Conservation (phyloP, 1,140 invertebrate species). For the Papilio polyxenes region DNA sequence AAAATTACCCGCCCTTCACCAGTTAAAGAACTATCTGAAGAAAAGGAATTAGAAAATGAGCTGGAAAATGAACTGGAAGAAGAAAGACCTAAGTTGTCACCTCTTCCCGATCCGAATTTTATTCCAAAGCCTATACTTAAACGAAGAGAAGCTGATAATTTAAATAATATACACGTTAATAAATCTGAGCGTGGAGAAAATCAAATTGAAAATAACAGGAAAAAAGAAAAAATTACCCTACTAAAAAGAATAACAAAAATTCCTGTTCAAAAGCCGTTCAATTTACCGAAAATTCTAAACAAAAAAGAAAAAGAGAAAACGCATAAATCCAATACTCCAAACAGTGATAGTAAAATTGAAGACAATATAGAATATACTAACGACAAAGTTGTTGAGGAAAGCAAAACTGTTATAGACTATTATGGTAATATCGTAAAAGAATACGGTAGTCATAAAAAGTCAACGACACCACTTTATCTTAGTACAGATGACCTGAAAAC, state of each 20-base stretch:
- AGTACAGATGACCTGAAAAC: slow-evolving; percentile 84
- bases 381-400: slow-evolving; percentile 81
- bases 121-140: slow-evolving; percentile 89
- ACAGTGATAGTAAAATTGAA: slow-evolving; percentile 48
- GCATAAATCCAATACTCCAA: slow-evolving; percentile 45
- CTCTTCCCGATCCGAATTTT: slow-evolving; percentile 83
- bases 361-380: slow-evolving; percentile 61
- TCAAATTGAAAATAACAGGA: slow-evolving; percentile 57
- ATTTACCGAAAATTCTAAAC: slow-evolving; percentile 68
- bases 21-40: slow-evolving; percentile 54
- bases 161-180: slow-evolving; percentile 50
- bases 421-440: slow-evolving; percentile 90
- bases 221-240: slow-evolving; percentile 74
- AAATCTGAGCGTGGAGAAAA: slow-evolving; percentile 53
- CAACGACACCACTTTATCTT: slow-evolving; percentile 81
- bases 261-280: slow-evolving; percentile 72
- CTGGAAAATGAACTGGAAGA: slow-evolving; percentile 81
- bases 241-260: slow-evolving; percentile 78
- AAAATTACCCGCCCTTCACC: slow-evolving; percentile 63
- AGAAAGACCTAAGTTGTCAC: slow-evolving; percentile 81
- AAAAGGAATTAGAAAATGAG: slow-evolving; percentile 79
- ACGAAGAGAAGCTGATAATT: slow-evolving; percentile 63
- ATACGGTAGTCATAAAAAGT: slow-evolving; percentile 81
- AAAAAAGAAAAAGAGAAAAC: slow-evolving; percentile 69
- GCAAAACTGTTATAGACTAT: slow-evolving; percentile 87